These are phyloP conservation scores for Lasioglossum figueresi DNA, from an alignment of 2,888 invertebrate species.

Conservation along the genomic window DNA sequence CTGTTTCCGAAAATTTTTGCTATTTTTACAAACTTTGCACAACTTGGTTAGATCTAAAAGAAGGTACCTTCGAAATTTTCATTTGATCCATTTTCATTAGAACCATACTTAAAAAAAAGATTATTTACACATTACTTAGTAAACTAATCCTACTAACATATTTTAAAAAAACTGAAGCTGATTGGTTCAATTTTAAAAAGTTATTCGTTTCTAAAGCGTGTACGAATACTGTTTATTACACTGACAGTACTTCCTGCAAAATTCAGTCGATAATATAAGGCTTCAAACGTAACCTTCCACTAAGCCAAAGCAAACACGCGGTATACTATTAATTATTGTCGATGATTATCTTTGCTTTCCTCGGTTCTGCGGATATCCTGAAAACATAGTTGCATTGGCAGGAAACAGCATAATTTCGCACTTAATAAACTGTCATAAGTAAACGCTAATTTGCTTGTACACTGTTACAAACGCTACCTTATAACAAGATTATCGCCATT, in stretches of 20 bases:
- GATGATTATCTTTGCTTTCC: neutral
- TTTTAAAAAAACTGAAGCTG: no score
- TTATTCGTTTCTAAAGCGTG: no score
- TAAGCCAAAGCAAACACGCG: neutral
- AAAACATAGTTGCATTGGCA: neutral
- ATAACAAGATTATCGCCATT: neutral
- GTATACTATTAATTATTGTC: constrained; percentile 11
- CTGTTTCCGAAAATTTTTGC: no score
- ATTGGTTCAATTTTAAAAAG: no score
- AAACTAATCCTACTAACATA: no score
- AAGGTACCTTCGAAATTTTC: no score
- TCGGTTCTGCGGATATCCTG: neutral
- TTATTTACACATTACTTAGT: no score
- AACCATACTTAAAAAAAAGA: no score
- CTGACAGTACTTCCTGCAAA: neutral
- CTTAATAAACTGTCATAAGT: constrained; percentile 3
- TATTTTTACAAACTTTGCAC: no score
- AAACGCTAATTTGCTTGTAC: neutral
- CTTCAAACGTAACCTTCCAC: neutral
- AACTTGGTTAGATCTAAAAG: no score
- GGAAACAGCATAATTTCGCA: neutral
- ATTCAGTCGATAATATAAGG: neutral
- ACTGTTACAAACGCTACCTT: neutral
- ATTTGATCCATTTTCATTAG: no score
- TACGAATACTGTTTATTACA: no score